Conservation (phyloP, 30 jellyfish, hydroid and myxozoan genomes). For the Cassiopea andromeda region DNA sequence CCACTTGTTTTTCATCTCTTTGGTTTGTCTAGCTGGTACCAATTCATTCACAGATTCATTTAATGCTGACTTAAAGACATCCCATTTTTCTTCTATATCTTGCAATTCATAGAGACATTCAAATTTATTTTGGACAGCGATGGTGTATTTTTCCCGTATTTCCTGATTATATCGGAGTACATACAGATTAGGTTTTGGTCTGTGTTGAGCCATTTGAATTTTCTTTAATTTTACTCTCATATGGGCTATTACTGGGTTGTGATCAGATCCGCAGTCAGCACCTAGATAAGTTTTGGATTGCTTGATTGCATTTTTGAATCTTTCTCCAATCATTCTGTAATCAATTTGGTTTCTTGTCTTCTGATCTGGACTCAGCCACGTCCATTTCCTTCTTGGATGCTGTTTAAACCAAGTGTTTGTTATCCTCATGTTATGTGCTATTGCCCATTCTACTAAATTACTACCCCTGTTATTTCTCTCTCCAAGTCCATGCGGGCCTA, state of each 20-base stretch:
- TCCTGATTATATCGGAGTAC: neutral
- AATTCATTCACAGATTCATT: slow-evolving; percentile 9
- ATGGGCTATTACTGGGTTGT: slow-evolving; percentile 39
- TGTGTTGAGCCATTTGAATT: slow-evolving; percentile 7
- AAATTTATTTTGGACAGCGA: slow-evolving; percentile 13
- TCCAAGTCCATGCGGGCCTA: no score
- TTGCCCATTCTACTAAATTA: slow-evolving; percentile 31
- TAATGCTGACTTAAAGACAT: slow-evolving; percentile 14
- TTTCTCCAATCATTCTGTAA: neutral
- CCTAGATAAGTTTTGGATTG: slow-evolving; percentile 33
- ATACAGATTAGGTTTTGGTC: neutral
- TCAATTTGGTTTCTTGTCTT: slow-evolving; percentile 21
- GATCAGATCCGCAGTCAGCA: slow-evolving; percentile 62
- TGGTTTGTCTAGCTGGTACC: slow-evolving; percentile 9
- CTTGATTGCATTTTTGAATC: slow-evolving; percentile 1
- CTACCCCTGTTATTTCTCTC: no score
- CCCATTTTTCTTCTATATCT: slow-evolving; percentile 1
- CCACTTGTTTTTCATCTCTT: slow-evolving; percentile 21
- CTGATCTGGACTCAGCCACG: slow-evolving; percentile 46
- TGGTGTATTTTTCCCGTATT: slow-evolving; percentile 1
- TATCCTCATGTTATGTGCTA: neutral
- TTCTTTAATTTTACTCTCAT: slow-evolving; percentile 30
- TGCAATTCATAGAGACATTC: neutral
- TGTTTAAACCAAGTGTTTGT: slow-evolving; percentile 31
- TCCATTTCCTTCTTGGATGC: slow-evolving; percentile 32